phyloP scores from a whole-genome alignment of 2,797 vertebrate genomes.

The Enteromius unitaeniatus region DNA sequence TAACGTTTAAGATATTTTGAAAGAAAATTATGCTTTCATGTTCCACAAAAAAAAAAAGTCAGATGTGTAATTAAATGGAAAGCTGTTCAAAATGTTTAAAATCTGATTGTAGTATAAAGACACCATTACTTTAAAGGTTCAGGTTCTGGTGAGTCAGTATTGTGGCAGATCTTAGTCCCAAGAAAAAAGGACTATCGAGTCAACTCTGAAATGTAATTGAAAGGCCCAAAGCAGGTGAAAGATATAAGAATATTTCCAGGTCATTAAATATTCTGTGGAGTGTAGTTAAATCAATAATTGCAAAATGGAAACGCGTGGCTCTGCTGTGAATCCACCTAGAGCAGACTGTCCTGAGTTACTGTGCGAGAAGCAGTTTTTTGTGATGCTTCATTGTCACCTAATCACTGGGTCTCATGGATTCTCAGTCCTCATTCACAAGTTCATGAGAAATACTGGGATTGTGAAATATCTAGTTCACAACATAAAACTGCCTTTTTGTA shows the following conservation, averaged over 20 bases:
- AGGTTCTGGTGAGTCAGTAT: neutral
- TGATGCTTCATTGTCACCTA: neutral
- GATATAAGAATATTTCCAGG: constrained; percentile 4
- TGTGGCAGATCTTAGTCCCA: neutral
- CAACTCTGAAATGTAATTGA: constrained; percentile 11
- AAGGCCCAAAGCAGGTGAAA: neutral
- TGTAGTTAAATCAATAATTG: constrained; percentile 20
- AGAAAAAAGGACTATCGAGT: neutral
- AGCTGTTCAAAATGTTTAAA: neutral
- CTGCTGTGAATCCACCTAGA: constrained; percentile 9
- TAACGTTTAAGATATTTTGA: neutral
- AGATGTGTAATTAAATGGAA: neutral
- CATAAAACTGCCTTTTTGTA: neutral
- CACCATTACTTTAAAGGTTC: neutral
- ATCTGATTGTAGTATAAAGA: neutral
- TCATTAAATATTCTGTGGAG: neutral
- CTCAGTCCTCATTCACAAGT: constrained; percentile 10
- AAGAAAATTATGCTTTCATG: neutral
- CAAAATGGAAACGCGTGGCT: neutral
- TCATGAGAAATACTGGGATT: neutral
- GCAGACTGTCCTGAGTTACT: neutral
- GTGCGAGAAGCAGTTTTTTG: neutral
- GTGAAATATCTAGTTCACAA: neutral
- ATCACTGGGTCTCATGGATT: constrained; percentile 14
- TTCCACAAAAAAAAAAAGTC: neutral